Conservation (phyloP, 2,113 vertebrate genomes). For the Plectropomus leopardus region DNA sequence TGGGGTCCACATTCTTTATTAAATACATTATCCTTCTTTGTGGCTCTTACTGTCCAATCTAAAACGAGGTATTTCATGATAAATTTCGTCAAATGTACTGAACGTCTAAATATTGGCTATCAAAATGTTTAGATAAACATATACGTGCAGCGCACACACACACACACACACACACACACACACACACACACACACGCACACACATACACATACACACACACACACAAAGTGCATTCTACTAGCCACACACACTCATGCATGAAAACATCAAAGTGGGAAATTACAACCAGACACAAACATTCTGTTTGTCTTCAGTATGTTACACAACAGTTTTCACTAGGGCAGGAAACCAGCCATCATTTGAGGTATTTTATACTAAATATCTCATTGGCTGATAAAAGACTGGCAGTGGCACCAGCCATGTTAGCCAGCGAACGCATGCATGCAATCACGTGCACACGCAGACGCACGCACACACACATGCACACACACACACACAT, state of each 20-base stretch:
- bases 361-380: constrained; percentile 27
- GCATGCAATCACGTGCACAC: constrained; percentile 13
- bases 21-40: too few relatives aligned
- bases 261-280: constrained; percentile 27
- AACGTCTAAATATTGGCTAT: neutral
- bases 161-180: constrained; percentile 14
- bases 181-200: constrained; percentile 11
- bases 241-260: constrained; percentile 11
- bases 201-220: constrained; percentile 7
- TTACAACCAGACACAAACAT: constrained; percentile 19
- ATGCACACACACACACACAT: constrained; percentile 19
- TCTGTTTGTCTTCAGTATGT: neutral
- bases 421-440: constrained; percentile 2
- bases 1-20: too few relatives aligned
- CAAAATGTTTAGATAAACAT: neutral
- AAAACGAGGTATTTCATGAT: neutral
- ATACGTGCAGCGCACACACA: too few relatives aligned
- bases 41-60: too few relatives aligned
- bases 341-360: neutral
- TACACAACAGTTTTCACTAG: constrained; percentile 9
- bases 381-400: constrained; percentile 33
- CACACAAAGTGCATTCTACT: neutral
- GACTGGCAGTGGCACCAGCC: constrained; percentile 30
- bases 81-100: neutral
- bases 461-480: too few relatives aligned